Evolutionary conservation across 2,797 vertebrate species (phyloP).

Genomic region (Sebastes taczanowskii): DNA sequence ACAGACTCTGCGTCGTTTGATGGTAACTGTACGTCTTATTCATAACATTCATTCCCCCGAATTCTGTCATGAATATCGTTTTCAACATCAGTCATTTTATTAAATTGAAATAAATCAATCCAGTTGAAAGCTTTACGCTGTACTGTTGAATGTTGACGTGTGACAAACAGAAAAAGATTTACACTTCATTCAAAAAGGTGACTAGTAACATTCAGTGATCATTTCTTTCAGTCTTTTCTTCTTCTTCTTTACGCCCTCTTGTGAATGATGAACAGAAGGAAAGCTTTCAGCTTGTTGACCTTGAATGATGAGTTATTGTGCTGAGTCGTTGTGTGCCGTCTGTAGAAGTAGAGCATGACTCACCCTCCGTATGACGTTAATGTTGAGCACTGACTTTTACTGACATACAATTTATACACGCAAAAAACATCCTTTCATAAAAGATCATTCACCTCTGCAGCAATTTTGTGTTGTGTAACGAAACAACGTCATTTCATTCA

Average conservation of each 20-base stretch:
- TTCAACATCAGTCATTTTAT: constrained; percentile 3
- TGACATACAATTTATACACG: not conserved
- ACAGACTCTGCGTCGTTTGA: not conserved
- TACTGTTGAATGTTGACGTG: constrained; percentile 26
- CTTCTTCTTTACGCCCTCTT: not conserved
- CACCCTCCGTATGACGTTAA: not conserved
- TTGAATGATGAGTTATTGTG: constrained; percentile 26
- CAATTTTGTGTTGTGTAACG: not conserved
- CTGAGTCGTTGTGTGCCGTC: not conserved
- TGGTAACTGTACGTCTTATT: not conserved
- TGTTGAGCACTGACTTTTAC: not conserved
- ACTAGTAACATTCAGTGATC: not conserved
- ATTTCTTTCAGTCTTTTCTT: not conserved
- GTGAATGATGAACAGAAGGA: not conserved
- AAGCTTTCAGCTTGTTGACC: constrained; percentile 18
- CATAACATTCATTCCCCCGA: constrained; percentile 1
- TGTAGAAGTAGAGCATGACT: not conserved
- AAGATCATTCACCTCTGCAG: not conserved
- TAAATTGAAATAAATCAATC: constrained; percentile 22
- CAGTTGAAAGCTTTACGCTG: constrained; percentile 21
- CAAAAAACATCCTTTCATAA: not conserved
- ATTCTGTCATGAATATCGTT: not conserved
- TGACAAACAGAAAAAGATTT: constrained; percentile 29
- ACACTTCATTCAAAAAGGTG: not conserved
- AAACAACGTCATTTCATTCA: not conserved